Evolutionary conservation across 2,888 invertebrate species (phyloP).

Genomic region (Strigamia transsilvanica): DNA sequence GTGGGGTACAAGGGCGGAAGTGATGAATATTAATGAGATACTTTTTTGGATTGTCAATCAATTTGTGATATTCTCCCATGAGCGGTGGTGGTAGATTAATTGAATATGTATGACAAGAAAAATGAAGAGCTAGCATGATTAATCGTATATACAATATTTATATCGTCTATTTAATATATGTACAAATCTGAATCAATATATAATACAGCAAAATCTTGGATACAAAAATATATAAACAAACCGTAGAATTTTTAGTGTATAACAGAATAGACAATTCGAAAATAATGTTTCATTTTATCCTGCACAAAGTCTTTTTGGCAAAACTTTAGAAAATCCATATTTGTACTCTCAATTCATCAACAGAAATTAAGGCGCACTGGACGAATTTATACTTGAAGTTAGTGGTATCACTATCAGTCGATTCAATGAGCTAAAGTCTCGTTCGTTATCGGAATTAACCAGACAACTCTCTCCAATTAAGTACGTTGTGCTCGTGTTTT

Average conservation of each 20-base stretch:
- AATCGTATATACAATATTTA: slow-evolving; percentile 11
- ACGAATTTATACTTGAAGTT: no score
- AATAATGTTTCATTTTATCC: not conserved
- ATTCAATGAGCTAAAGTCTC: no score
- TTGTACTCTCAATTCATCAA: no score
- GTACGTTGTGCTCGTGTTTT: not conserved
- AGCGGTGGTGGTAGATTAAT: not conserved
- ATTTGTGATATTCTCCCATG: not conserved
- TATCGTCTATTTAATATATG: slow-evolving; percentile 9
- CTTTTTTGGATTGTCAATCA: slow-evolving; percentile 1
- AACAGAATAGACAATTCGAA: not conserved
- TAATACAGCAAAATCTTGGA: slow-evolving; percentile 16
- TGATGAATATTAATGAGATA: not conserved
- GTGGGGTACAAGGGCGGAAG: not conserved
- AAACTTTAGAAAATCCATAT: no score
- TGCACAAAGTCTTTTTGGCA: no score
- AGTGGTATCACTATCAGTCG: no score
- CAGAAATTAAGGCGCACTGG: no score
- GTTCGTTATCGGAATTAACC: no score
- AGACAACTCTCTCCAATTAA: no score
- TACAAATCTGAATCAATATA: slow-evolving; percentile 24
- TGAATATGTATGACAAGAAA: not conserved
- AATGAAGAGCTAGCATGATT: not conserved
- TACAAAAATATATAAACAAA: slow-evolving; percentile 35
- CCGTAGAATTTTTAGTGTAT: not conserved